Conservation (phyloP, 2,797 vertebrate species). For the Myotis daubentonii region DNA sequence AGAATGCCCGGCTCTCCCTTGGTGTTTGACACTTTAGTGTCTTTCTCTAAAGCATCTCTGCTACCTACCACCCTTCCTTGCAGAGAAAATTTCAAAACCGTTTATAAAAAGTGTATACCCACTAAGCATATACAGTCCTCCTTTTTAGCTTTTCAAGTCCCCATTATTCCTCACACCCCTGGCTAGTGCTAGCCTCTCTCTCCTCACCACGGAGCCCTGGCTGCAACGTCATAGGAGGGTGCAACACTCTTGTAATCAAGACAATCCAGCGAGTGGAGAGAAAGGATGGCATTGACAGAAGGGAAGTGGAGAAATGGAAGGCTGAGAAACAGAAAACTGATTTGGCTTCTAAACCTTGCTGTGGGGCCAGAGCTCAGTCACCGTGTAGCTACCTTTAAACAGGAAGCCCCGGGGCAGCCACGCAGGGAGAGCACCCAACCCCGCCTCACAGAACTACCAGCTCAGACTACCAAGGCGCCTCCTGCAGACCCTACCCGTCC, state of each 20-base stretch:
- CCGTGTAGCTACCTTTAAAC: neutral
- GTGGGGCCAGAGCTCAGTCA: neutral
- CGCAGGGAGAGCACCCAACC: neutral
- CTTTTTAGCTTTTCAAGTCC: neutral
- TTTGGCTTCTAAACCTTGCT: neutral
- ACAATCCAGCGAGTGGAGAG: neutral
- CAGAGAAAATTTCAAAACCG: constrained; percentile 5
- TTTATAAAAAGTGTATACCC: constrained; percentile 20
- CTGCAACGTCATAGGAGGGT: neutral
- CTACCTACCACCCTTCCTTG: neutral
- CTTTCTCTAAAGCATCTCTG: constrained; percentile 7
- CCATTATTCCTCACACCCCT: neutral
- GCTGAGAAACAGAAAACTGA: neutral
- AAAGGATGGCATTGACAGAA: neutral
- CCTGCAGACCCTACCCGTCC: neutral
- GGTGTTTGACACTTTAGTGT: neutral
- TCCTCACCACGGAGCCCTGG: no score
- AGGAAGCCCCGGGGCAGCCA: neutral
- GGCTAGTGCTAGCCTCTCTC: neutral
- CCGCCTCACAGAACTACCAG: neutral
- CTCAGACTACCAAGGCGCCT: neutral
- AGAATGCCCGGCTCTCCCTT: neutral
- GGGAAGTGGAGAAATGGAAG: neutral
- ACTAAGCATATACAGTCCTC: neutral
- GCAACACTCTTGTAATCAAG: neutral